Evolutionary conservation across 2,888 invertebrate species (phyloP).

Genomic region (Cecidostiba fungosa): DNA sequence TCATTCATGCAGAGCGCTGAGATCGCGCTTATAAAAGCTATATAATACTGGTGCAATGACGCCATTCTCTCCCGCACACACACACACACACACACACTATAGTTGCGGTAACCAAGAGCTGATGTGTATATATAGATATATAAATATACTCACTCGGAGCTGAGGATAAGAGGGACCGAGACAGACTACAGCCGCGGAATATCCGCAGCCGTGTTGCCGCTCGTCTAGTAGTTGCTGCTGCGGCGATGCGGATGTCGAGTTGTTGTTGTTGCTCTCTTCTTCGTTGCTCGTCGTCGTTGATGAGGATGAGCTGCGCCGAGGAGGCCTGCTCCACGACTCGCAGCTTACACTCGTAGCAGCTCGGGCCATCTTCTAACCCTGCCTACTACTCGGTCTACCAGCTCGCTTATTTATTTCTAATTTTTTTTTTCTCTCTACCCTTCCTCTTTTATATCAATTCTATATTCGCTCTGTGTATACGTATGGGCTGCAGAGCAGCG

Average conservation of each 20-base stretch:
- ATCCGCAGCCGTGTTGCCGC: not conserved
- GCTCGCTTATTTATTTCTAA: not conserved
- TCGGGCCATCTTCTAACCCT: slow-evolving; percentile 2
- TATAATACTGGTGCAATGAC: not conserved
- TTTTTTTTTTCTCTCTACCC: no score
- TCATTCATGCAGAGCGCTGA: slow-evolving; percentile 9
- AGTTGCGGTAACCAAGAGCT: no score
- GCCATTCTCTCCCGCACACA: no score
- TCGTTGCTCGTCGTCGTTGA: not conserved
- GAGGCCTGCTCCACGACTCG: not conserved
- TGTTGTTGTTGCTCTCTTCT: not conserved
- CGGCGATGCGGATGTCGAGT: not conserved
- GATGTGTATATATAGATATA: not conserved
- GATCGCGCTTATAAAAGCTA: not conserved
- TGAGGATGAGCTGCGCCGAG: slow-evolving; percentile 9
- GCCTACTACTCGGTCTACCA: no score
- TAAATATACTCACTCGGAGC: not conserved
- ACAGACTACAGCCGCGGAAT: not conserved
- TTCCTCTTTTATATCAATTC: no score
- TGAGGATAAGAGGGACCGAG: not conserved
- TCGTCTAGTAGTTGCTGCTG: not conserved
- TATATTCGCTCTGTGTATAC: not conserved
- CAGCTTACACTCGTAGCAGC: not conserved
- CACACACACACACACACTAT: no score
- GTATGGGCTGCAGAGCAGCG: not conserved